These are phyloP conservation scores for Anguilla anguilla DNA, from an alignment of 2,797 vertebrate genomes.

Conservation along the genomic window DNA sequence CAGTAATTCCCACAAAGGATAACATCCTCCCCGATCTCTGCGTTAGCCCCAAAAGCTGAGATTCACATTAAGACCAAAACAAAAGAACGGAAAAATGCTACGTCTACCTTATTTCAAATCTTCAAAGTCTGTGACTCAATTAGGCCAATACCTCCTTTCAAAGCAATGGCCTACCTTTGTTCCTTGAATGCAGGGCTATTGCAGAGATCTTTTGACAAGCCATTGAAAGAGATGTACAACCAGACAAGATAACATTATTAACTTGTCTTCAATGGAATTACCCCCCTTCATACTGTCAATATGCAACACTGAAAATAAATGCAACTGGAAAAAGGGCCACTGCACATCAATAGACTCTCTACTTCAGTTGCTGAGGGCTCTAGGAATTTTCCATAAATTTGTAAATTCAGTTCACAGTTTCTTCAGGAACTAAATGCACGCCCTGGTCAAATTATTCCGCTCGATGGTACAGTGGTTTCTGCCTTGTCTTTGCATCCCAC, in stretches of 20 bases:
- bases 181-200: not conserved
- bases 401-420: not conserved
- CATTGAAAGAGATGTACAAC: not conserved
- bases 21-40: not conserved
- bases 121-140: conserved; percentile 12
- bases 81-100: not conserved
- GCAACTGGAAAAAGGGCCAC: not conserved
- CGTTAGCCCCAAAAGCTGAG: not conserved
- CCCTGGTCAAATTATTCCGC: conserved; percentile 1
- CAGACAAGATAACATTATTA: conserved; percentile 4
- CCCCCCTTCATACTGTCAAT: conserved; percentile 1
- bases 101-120: not conserved
- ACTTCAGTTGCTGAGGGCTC: not conserved
- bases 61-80: conserved; percentile 9
- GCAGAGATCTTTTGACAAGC: not conserved
- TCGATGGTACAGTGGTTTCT: not conserved
- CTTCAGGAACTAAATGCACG: not conserved
- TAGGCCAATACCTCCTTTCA: not conserved
- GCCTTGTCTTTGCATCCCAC: not conserved
- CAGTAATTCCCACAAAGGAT: not conserved
- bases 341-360: not conserved
- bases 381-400: not conserved
- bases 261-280: not conserved
- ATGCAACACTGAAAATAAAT: not conserved
- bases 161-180: not conserved